A percentile compares a stretch with the other conserved stretches of the same genome.
These are phyloP conservation scores for Monoplex corrugatus DNA, from an alignment of 2,888 invertebrate species.

Conservation along the genomic window DNA sequence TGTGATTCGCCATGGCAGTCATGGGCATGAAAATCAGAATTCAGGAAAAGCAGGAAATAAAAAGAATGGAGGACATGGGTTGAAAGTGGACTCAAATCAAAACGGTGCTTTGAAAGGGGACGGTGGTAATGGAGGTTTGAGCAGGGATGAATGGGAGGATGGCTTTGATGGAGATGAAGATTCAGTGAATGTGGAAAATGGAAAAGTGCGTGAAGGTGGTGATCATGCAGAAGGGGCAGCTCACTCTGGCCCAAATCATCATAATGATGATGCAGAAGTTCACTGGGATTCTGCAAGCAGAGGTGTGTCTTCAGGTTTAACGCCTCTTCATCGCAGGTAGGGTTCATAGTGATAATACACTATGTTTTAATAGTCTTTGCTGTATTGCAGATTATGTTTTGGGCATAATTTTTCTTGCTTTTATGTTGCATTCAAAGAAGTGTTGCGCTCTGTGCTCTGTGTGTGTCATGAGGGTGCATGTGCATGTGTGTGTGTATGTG, in stretches of 20 bases:
- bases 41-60: neutral
- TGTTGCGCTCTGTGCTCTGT: too few species aligned
- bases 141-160: neutral
- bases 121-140: neutral
- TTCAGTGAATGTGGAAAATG: neutral
- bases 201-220: neutral
- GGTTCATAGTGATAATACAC: neutral
- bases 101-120: neutral
- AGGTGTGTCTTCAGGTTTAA: neutral
- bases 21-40: neutral
- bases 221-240: neutral
- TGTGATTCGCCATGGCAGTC: neutral
- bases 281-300: neutral
- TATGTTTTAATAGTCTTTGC: neutral
- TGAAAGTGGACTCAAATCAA: neutral
- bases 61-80: neutral
- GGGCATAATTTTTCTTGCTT: neutral
- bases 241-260: neutral
- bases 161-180: too few species aligned
- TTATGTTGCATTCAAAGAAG: neutral
- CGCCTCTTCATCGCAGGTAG: slow-evolving; percentile 8
- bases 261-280: neutral
- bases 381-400: neutral
- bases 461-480: too few species aligned
- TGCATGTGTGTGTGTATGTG: too few species aligned